These are phyloP conservation scores for Muscicapa striata DNA, from an alignment of 2,797 vertebrate species.

Conservation along the genomic window DNA sequence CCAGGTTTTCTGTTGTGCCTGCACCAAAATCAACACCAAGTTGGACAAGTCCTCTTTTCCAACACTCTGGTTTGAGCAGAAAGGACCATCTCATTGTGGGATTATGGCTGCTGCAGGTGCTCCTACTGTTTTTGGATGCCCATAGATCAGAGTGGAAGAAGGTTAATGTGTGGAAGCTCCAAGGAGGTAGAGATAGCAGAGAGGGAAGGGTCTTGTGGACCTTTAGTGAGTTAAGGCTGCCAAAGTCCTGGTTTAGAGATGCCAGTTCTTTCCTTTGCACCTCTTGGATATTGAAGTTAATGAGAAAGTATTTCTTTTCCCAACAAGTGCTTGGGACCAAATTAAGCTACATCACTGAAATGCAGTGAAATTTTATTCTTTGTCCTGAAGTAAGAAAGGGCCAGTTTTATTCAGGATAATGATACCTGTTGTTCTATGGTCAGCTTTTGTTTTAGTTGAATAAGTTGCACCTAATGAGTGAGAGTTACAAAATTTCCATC, in stretches of 20 bases:
- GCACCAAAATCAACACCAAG: background rate
- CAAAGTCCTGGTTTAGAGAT: background rate
- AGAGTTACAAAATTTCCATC: background rate
- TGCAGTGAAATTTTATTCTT: background rate
- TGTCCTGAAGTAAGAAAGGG: background rate
- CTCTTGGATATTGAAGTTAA: background rate
- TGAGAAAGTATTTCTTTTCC: background rate
- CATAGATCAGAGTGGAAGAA: background rate
- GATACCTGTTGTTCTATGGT: background rate
- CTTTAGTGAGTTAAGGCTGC: background rate
- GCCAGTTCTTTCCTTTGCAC: background rate
- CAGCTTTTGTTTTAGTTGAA: background rate
- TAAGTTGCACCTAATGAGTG: background rate
- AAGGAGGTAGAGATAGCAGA: background rate
- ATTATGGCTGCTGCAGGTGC: background rate
- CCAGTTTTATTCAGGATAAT: background rate
- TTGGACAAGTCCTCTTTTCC: background rate
- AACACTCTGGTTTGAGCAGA: background rate
- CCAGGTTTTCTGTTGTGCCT: background rate
- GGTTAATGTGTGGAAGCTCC: background rate
- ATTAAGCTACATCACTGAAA: background rate
- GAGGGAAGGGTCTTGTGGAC: background rate
- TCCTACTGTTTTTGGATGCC: background rate
- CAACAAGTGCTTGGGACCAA: background rate
- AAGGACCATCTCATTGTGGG: background rate